phyloP scores from a whole-genome alignment of 2,888 invertebrate species.

The Rhagonycha lutea region DNA sequence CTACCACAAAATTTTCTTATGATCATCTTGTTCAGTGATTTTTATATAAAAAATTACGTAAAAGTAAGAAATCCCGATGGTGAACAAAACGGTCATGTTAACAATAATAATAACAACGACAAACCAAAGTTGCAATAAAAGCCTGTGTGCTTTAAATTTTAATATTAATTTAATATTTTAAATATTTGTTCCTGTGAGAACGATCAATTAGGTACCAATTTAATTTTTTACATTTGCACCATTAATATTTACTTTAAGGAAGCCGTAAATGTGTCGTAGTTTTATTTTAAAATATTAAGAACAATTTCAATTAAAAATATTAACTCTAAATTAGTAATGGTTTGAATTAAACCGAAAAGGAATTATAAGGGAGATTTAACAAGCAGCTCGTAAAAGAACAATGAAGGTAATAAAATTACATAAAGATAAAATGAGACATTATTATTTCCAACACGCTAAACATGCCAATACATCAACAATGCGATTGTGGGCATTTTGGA shows the following conservation, averaged over 20 bases:
- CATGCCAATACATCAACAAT: background rate
- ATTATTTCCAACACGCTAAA: background rate
- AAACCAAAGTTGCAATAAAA: background rate
- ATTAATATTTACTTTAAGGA: background rate
- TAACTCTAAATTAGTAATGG: too few species aligned
- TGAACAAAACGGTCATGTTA: background rate
- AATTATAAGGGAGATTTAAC: background rate
- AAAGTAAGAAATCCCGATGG: background rate
- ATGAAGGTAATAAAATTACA: background rate
- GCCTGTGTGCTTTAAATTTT: background rate
- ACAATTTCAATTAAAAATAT: too few species aligned
- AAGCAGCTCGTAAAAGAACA: background rate
- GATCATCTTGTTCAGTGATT: conserved; percentile 67
- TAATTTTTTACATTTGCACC: background rate
- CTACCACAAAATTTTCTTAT: conserved; percentile 70
- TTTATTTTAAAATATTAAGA: background rate
- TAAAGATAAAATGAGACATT: background rate
- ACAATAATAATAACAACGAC: background rate
- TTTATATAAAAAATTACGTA: conserved; percentile 66
- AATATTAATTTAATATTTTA: background rate
- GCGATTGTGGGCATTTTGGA: background rate
- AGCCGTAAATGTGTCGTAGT: too few species aligned
- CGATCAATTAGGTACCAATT: background rate
- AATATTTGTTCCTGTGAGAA: background rate
- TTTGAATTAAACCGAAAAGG: background rate